Base-by-base conservation (phyloP, 2,888 invertebrate genomes). In the Drosophila cyrtoloma region DNA sequence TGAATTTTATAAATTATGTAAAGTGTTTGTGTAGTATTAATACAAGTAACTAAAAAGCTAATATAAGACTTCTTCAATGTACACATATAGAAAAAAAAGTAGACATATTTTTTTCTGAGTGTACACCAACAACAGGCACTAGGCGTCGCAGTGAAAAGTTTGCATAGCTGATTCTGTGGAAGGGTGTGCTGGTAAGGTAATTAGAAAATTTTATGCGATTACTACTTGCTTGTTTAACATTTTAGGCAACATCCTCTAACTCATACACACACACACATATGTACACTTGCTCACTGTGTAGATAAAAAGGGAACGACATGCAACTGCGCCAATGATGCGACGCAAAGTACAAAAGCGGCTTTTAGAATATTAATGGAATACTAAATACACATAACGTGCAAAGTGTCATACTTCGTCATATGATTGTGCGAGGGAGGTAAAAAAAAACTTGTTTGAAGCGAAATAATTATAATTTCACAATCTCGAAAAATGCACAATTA, bases 331-430 rank as follows among this genome's bases (percentile, higher is more conserved):
- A 83, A 85, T 89, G 84, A 82, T 82, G 80, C 69, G 76, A 74
- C 80, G 84, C 80, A 85, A 84, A 89, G 82, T 81, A 89, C 82
- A 89, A 91, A 87, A 89, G 91, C 81, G 86, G 78, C 91, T 92
- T 82, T 91, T 91, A 80, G 91, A 91, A 91, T 92, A 92, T 91
- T 91, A 91, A 91, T 91, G 86, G 91, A 91, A 92, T 90, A 88
- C 84, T 89, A 84, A 89, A 92, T 92, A 84, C 81, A 75, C 53
- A 79, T 59, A 72, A 72, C 80, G 71, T 69, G 67, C 68, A 71
- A 83, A 69, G 64, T 76, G 71, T 19, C 73, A 63, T n/a, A 66
- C 62, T 50, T 55, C 55, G 37, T 39, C 26, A 39, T 51, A 26
- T 47, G 16, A 44, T 33, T 51, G 39, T 55, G 32, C 32, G 55